A percentile compares a stretch with the other conserved stretches of the same genome.
phyloP scores from a whole-genome alignment of 2,113 vertebrate species.

The Cheirogaleus medius region DNA sequence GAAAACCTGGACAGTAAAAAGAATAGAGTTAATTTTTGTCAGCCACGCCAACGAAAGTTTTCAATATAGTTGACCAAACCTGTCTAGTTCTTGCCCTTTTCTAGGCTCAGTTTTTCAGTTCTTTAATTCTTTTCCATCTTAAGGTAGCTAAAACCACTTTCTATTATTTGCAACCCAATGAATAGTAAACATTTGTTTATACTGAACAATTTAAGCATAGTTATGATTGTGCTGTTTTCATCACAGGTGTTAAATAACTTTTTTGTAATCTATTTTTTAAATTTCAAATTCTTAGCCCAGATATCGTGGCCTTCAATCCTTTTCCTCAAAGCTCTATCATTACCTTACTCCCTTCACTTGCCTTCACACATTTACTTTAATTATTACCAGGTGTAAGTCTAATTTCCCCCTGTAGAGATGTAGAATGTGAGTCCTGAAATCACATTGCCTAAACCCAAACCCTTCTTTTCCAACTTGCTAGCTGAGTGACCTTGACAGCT shows the following conservation, averaged over 20 bases:
- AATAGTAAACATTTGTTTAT: neutral
- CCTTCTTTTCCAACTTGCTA: neutral
- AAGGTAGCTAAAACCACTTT: neutral
- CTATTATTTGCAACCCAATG: neutral
- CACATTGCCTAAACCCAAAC: neutral
- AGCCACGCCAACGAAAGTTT: rapidly evolving
- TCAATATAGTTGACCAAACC: neutral
- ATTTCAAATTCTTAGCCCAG: neutral
- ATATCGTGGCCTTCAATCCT: neutral
- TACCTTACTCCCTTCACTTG: neutral
- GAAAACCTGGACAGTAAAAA: neutral
- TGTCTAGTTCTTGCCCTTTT: neutral
- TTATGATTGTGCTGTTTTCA: neutral
- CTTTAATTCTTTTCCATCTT: neutral
- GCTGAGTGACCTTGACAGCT: neutral
- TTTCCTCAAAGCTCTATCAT: neutral
- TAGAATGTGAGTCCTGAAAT: neutral
- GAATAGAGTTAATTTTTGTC: neutral
- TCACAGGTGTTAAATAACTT: neutral
- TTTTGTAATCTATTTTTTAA: neutral
- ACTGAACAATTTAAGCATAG: neutral
- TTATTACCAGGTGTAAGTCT: neutral
- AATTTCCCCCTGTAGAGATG: neutral
- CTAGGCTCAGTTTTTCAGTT: neutral
- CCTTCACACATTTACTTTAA: conserved; percentile 11